Base-by-base conservation (phyloP, 2,113 vertebrate genomes). In the Anser cygnoides region DNA sequence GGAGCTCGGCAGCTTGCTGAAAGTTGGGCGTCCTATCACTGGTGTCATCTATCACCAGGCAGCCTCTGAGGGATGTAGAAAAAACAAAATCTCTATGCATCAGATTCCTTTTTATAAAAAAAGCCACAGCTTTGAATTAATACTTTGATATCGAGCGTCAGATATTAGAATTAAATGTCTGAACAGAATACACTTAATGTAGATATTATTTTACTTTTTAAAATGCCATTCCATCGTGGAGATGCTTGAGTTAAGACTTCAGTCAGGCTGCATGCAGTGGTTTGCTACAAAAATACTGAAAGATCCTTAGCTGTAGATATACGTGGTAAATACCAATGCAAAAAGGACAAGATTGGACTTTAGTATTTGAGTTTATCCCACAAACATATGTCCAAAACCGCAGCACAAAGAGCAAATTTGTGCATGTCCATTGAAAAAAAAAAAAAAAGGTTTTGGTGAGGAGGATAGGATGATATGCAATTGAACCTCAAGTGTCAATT, bases 81-180 rank as follows among this genome's bases (percentile, higher is more conserved):
- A 91, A 91, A 54, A 16, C 75, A 52, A 75, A 23, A 55, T 67
- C 72, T 29, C 22, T 61, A 75, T 2, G 6, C 22, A 67, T 89
- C 65, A 87, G 55, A 87, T 33, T 71, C 62, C 29, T 46, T 90
- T 70, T 84, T 49, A 89, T 84, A 87, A 81, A 84, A 87, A 87
- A 74, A 93, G 77, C 29, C 54, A 59, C 66, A 44, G 43, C 70
- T 84, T 94, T 91, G 84, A 90, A 78, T 31, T 93, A 76, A 90
- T 62, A 87, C 59, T 44, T 92, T 92, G 71, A 91, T 23, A 62
- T 23, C 61, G 57, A 70, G 71, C 87, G 20, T 57, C 0, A 0
- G 61, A 37, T 75, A 82, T 95, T 90, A 82, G 95, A 83, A 94
- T 35, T 50, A 50, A 89, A 91, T 59, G 46, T 46, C 58, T 87